Conservation (phyloP, 1,140 invertebrate genomes). For the Bombus superbus region DNA sequence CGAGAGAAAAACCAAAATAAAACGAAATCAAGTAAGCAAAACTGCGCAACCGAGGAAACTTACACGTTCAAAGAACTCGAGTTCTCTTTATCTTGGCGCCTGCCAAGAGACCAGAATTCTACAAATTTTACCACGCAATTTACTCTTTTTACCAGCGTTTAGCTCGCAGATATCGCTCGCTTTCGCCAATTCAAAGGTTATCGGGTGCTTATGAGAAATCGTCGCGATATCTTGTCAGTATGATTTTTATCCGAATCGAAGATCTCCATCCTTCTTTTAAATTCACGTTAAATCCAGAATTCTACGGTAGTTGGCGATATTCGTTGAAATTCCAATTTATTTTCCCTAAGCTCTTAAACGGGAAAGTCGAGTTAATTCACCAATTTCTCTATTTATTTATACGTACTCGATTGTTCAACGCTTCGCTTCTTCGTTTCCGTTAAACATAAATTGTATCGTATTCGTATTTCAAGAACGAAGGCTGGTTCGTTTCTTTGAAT, state of each 20-base stretch:
- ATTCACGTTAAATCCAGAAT: not conserved
- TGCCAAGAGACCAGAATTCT: not conserved
- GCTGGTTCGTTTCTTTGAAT: no score
- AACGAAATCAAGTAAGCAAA: not conserved
- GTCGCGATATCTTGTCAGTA: not conserved
- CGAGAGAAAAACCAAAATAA: not conserved
- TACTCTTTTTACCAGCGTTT: not conserved
- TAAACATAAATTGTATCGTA: not conserved
- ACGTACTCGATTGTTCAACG: not conserved
- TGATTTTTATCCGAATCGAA: slow-evolving; percentile 6
- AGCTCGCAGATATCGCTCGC: slow-evolving; percentile 13
- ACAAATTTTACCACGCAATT: not conserved
- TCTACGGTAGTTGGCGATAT: not conserved
- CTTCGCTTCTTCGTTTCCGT: not conserved
- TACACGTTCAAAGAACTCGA: not conserved
- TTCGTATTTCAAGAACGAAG: no score
- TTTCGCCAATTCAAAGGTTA: slow-evolving; percentile 13
- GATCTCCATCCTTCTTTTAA: not conserved
- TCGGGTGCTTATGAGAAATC: not conserved
- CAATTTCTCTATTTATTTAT: not conserved
- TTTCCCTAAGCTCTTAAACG: not conserved
- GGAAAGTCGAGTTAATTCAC: not conserved
- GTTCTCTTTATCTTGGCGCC: not conserved
- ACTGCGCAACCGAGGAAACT: not conserved
- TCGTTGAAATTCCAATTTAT: not conserved